phyloP scores from a whole-genome alignment of 2,888 invertebrate species.

The Helobdella robusta region DNA sequence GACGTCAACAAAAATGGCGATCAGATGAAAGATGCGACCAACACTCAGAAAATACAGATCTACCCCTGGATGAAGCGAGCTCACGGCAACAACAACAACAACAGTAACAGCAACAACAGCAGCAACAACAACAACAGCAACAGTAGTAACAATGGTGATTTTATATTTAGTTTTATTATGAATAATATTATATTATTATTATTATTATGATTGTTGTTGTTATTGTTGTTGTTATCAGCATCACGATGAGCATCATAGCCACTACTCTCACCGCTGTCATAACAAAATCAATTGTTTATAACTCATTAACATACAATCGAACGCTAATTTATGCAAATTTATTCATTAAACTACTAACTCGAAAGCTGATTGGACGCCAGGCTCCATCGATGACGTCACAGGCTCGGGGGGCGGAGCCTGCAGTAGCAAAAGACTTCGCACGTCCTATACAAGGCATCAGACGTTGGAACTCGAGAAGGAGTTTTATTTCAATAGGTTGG shows the following conservation, averaged over 20 bases:
- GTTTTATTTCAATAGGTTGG: constrained; percentile 96
- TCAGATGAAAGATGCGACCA: constrained; percentile 5
- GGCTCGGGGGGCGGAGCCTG: constrained; percentile 44
- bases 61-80: constrained; percentile 21
- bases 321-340: neutral
- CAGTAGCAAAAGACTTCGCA: constrained; percentile 90
- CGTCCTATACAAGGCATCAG: constrained; percentile 94
- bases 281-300: too few species aligned
- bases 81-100: constrained; percentile 21
- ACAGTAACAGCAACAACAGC: constrained; percentile 22
- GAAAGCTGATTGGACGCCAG: constrained; percentile 11
- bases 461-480: constrained; percentile 94
- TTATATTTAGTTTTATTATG: neutral
- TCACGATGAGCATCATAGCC: too few species aligned
- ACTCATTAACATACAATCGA: too few species aligned
- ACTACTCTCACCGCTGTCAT: too few species aligned
- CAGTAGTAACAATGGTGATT: constrained; percentile 13
- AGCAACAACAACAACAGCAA: constrained; percentile 12
- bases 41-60: constrained; percentile 15
- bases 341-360: neutral
- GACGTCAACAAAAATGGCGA: neutral
- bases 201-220: neutral
- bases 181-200: neutral
- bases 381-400: constrained; percentile 13
- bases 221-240: neutral